Percentiles rank a stretch among this genome's conserved stretches.
Conservation (phyloP, 2,888 invertebrate genomes). For the Arge pagana region DNA sequence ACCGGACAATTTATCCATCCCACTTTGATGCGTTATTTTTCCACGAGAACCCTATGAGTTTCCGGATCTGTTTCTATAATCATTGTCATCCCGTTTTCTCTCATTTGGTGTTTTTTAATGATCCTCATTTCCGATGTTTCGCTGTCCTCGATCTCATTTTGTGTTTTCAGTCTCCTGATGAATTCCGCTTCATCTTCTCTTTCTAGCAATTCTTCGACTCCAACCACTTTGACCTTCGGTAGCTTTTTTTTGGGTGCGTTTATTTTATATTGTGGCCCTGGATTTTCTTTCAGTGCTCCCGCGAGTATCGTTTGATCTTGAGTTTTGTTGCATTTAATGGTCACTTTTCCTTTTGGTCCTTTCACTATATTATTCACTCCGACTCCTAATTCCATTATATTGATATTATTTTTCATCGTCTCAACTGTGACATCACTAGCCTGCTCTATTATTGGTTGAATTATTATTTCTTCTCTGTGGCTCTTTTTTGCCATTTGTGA, state of each 20-base stretch:
- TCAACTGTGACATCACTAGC: conserved; percentile 4
- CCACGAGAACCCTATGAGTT: neutral
- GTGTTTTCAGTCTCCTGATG: neutral
- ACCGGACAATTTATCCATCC: conserved; percentile 3
- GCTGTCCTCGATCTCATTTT: neutral
- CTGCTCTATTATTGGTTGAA: conserved; percentile 4
- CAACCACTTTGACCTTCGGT: conserved; percentile 15
- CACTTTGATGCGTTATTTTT: conserved; percentile 7
- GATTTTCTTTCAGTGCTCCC: neutral
- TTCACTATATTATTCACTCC: conserved; percentile 3
- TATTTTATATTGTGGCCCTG: conserved; percentile 9
- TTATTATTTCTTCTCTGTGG: neutral
- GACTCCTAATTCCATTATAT: conserved; percentile 6
- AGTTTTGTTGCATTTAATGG: conserved; percentile 1
- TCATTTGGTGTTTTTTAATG: neutral
- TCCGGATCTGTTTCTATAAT: conserved; percentile 6
- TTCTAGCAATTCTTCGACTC: neutral
- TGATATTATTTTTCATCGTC: conserved; percentile 10
- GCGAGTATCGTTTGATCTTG: conserved; percentile 1
- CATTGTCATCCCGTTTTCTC: neutral
- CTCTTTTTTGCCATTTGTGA: neutral
- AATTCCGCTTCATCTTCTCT: conserved; percentile 6
- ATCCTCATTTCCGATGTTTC: neutral
- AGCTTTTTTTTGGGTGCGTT: conserved; percentile 10
- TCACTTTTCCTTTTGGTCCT: conserved; percentile 4